These are phyloP conservation scores for Macheiramphus alcinus DNA, from an alignment of 2,113 vertebrate genomes.

Conservation along the genomic window DNA sequence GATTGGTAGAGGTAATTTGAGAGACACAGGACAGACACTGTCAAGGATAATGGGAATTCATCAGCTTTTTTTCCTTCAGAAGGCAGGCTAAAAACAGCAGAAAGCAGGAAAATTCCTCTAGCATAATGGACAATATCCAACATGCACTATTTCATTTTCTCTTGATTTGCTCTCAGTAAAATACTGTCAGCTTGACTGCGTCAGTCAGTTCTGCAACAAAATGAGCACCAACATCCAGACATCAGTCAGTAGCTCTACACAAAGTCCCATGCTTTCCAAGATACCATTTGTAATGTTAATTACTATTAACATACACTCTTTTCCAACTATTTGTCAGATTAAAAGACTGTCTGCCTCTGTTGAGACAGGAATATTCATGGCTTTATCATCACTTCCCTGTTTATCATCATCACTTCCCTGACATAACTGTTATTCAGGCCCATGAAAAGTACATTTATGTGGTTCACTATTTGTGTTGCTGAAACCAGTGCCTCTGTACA, in stretches of 20 bases:
- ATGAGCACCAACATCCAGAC: neutral
- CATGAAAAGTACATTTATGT: neutral
- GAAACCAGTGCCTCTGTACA: neutral
- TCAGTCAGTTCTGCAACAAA: neutral
- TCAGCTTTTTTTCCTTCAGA: neutral
- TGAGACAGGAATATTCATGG: neutral
- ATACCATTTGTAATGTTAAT: neutral
- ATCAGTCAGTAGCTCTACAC: neutral
- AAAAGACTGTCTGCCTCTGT: neutral
- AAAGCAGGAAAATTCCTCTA: neutral
- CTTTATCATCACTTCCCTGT: neutral
- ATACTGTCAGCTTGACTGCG: neutral
- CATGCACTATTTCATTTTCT: neutral
- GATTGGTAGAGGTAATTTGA: neutral
- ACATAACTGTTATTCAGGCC: neutral
- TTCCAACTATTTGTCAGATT: neutral
- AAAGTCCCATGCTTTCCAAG: neutral
- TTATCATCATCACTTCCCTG: neutral
- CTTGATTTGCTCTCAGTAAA: neutral
- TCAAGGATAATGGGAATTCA: neutral
- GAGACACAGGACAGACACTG: neutral
- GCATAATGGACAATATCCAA: neutral
- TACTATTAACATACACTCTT: neutral
- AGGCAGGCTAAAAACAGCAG: neutral
- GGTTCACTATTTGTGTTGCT: neutral